Conservation (phyloP, 2,888 invertebrate genomes). For the Microchrysa polita region DNA sequence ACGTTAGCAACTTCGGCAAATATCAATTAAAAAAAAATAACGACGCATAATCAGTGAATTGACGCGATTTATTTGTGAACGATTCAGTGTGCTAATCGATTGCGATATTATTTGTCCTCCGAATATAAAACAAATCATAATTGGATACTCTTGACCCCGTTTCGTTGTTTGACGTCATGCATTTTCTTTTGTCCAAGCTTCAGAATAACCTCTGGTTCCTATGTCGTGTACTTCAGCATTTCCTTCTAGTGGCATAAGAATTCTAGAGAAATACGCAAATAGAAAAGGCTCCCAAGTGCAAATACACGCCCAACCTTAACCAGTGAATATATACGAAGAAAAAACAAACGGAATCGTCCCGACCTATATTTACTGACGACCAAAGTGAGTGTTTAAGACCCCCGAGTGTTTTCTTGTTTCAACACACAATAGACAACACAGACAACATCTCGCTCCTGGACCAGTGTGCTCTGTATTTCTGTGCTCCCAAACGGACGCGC, state of each 20-base stretch:
- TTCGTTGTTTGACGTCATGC: neutral
- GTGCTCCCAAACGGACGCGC: neutral
- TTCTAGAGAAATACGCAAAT: constrained; percentile 1
- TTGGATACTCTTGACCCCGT: neutral
- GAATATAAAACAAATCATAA: neutral
- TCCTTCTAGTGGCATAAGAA: constrained; percentile 16
- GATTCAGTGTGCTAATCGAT: constrained; percentile 30
- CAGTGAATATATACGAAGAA: neutral
- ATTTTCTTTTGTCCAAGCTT: constrained; percentile 23
- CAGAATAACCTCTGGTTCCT: constrained; percentile 15
- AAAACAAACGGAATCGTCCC: neutral
- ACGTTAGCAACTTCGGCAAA: constrained; percentile 3
- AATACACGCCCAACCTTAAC: too few relatives aligned
- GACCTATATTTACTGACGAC: constrained; percentile 31
- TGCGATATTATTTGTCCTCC: neutral
- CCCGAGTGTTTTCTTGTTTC: neutral
- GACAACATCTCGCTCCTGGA: too few relatives aligned
- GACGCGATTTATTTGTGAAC: constrained; percentile 31
- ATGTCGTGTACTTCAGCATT: neutral
- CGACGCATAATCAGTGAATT: constrained; percentile 25
- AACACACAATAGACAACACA: neutral
- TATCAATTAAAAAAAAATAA: constrained; percentile 18
- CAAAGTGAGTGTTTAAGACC: constrained; percentile 24
- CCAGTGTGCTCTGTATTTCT: constrained; percentile 5
- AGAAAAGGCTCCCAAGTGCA: constrained; percentile 1